These are phyloP conservation scores for Asarcornis scutulata DNA, from an alignment of 2,113 vertebrate genomes.

Conservation along the genomic window DNA sequence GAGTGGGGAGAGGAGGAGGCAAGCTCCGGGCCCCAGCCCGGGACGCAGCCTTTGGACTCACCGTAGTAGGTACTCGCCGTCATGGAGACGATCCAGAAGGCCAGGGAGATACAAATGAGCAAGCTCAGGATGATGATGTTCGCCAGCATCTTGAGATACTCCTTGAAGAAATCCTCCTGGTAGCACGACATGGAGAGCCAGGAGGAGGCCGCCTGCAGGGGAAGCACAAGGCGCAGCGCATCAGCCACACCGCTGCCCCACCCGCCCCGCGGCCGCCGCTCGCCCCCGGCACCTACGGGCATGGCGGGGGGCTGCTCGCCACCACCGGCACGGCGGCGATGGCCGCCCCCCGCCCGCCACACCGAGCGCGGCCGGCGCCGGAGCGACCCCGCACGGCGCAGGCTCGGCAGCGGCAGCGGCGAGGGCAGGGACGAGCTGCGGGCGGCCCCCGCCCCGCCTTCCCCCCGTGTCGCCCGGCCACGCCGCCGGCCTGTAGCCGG, in stretches of 20 bases:
- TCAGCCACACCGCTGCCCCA: not conserved
- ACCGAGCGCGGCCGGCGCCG: not conserved
- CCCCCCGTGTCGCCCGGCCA: no score
- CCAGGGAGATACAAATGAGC: slow-evolving; percentile 89
- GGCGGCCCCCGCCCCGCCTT: rapidly evolving
- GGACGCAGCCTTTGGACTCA: slow-evolving; percentile 67
- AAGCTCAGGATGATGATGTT: slow-evolving; percentile 88
- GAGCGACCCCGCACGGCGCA: not conserved
- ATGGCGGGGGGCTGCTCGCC: not conserved
- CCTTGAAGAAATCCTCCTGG: slow-evolving; percentile 76
- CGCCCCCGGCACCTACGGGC: not conserved
- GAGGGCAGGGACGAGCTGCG: not conserved
- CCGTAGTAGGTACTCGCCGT: slow-evolving; percentile 87
- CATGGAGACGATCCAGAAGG: slow-evolving; percentile 92
- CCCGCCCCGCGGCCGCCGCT: not conserved
- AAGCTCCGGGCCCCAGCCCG: not conserved
- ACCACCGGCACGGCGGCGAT: no score
- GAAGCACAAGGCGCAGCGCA: not conserved
- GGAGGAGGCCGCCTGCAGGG: slow-evolving; percentile 36
- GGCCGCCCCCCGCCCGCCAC: not conserved
- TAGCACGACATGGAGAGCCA: slow-evolving; percentile 65
- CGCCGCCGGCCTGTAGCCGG: not conserved
- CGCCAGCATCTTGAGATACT: slow-evolving; percentile 89
- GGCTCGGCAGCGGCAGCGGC: not conserved
- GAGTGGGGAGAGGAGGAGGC: rapidly evolving